Conservation (phyloP, 2,113 vertebrate species). For the Sarotherodon lohbergeri region DNA sequence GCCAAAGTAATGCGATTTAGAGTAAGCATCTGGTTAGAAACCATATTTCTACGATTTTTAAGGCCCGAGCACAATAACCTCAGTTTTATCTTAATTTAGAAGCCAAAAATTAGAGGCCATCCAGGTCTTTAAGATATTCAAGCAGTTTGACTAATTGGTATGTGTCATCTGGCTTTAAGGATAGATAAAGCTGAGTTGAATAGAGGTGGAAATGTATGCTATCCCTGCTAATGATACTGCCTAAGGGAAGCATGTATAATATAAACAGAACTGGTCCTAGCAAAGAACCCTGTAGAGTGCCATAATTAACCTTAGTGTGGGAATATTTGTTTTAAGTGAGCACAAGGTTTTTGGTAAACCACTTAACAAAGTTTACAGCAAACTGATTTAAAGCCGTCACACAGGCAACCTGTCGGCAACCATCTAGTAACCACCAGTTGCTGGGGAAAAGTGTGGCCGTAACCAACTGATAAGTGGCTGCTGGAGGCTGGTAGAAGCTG, state of each 20-base stretch:
- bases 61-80: neutral
- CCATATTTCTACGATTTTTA: neutral
- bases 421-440: neutral
- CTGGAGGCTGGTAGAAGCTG: neutral
- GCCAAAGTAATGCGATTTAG: neutral
- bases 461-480: neutral
- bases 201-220: neutral
- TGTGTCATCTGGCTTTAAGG: neutral
- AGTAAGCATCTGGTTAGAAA: neutral
- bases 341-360: neutral
- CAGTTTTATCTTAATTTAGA: neutral
- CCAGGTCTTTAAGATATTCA: neutral
- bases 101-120: neutral
- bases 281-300: neutral
- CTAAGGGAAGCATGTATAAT: neutral
- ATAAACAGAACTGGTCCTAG: neutral
- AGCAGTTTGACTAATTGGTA: neutral
- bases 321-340: neutral
- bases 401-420: neutral
- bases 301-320: neutral
- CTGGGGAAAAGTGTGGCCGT: neutral
- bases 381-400: neutral
- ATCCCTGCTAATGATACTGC: neutral
- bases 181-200: neutral
- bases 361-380: neutral